These are phyloP conservation scores for Chromis chromis DNA, from an alignment of 2,797 vertebrate species.

Conservation along the genomic window DNA sequence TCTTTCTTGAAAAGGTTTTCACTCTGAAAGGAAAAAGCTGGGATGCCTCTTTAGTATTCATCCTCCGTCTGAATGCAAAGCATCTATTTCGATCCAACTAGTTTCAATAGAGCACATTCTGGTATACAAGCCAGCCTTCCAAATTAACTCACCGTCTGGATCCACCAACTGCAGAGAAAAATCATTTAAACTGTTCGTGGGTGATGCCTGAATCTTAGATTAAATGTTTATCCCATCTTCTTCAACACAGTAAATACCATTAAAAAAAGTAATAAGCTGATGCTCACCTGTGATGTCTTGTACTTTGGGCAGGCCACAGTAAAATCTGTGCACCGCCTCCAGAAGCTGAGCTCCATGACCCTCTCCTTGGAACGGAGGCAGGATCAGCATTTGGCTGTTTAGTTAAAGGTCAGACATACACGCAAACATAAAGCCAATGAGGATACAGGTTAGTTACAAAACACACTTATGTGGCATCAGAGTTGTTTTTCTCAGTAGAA, in stretches of 20 bases:
- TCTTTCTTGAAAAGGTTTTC: constrained; percentile 44
- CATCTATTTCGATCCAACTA: constrained; percentile 55
- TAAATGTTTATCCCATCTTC: constrained; percentile 29
- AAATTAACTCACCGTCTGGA: constrained; percentile 55
- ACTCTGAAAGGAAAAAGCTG: constrained; percentile 42
- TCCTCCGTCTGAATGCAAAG: constrained; percentile 46
- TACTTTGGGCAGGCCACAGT: constrained; percentile 91
- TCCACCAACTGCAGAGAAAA: constrained; percentile 45
- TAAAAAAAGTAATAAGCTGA: not conserved
- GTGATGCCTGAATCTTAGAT: constrained; percentile 25
- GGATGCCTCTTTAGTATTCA: constrained; percentile 68
- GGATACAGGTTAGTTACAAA: constrained; percentile 37
- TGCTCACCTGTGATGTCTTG: constrained; percentile 96
- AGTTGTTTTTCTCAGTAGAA: constrained; percentile 37
- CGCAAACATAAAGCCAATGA: constrained; percentile 44
- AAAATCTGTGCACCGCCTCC: constrained; percentile 96
- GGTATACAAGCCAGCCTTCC: constrained; percentile 45
- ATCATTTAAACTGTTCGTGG: constrained; percentile 39
- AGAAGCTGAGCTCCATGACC: constrained; percentile 97
- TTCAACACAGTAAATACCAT: constrained; percentile 2
- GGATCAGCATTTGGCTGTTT: constrained; percentile 95
- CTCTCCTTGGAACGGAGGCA: constrained; percentile 98
- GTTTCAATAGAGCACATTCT: constrained; percentile 59
- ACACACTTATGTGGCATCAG: constrained; percentile 14
- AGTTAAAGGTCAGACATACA: constrained; percentile 66